These are phyloP conservation scores for Myotis planiceps DNA, from an alignment of 2,797 vertebrate species.

Conservation along the genomic window DNA sequence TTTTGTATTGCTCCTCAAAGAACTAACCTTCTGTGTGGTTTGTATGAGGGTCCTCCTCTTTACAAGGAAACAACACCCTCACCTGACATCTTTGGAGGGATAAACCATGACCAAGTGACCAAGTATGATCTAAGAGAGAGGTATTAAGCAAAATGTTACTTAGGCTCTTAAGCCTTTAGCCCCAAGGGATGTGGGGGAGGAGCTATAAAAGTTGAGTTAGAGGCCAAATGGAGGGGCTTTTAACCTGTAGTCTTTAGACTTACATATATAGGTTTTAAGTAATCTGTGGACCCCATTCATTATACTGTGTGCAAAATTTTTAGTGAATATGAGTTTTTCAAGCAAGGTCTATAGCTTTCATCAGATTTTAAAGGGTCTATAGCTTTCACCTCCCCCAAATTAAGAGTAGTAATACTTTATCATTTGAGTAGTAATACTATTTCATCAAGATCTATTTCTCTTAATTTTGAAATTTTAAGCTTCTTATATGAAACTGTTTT, in stretches of 20 bases:
- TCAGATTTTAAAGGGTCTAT: background rate
- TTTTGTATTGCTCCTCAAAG: background rate
- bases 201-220: background rate
- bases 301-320: background rate
- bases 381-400: background rate
- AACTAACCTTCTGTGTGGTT: background rate
- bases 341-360: background rate
- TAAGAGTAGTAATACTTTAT: background rate
- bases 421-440: background rate
- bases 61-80: background rate
- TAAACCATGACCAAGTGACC: background rate
- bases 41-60: background rate
- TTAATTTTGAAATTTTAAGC: slow-evolving; percentile 24
- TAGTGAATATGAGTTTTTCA: background rate
- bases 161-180: background rate
- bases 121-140: background rate
- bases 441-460: background rate
- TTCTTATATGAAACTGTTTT: background rate
- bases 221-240: background rate
- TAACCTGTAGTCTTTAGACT: background rate
- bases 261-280: background rate
- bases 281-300: background rate
- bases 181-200: accelerated
- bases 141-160: background rate
- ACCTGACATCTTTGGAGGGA: background rate